Base-by-base conservation (phyloP, 2,797 vertebrate genomes). In the Pygocentrus nattereri region DNA sequence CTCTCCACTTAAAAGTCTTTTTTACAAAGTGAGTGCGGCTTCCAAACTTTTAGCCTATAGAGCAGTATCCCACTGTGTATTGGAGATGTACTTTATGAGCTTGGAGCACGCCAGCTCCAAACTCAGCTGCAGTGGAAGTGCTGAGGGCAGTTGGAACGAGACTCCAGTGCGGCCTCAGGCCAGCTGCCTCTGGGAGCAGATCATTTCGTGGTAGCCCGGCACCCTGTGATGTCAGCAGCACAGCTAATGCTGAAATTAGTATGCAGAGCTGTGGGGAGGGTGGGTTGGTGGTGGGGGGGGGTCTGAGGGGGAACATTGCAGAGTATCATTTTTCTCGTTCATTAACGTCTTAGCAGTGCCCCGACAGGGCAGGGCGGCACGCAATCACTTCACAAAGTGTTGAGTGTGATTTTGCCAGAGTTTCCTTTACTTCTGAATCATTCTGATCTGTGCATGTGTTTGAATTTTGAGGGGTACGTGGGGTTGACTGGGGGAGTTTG, bases 221-320 rank as follows among this genome's bases (percentile, higher is more conserved):
- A 76, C 59, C 41, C 56, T 70, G 56, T 81, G 74, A 76, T 30
- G 54, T 76, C 65, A 81, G 54, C 54, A 61, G 72, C 64, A 75
- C 54, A 25, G 47, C 72, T 76, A 75, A 81, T 76, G 64, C 79
- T 81, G 73, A 76, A 72, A 81, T 76, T 81, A 81, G 73, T 81
- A 76, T 81, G 79, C 73, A 70, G 58, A 70, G 67, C 25, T 21
- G 65, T 31, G n/a, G 73, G 65, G 80, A 44, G 59, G 65, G 41
- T n/a, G 64, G 54, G n/a, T n/a, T 74, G 54, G 71, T 16, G 23
- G 12, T 10, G n/a, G 71, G 8, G 4, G 23, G 13, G 21, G n/a
- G n/a, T n/a, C 67, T 69, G 34, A 41, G 47, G 64, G 58, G 69
- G 59, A 79, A 79, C 78, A 72, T 74, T 67, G 61, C 31, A 30